Evolutionary conservation across 2,797 vertebrate species (phyloP).

Genomic region (Amblyraja radiata): DNA sequence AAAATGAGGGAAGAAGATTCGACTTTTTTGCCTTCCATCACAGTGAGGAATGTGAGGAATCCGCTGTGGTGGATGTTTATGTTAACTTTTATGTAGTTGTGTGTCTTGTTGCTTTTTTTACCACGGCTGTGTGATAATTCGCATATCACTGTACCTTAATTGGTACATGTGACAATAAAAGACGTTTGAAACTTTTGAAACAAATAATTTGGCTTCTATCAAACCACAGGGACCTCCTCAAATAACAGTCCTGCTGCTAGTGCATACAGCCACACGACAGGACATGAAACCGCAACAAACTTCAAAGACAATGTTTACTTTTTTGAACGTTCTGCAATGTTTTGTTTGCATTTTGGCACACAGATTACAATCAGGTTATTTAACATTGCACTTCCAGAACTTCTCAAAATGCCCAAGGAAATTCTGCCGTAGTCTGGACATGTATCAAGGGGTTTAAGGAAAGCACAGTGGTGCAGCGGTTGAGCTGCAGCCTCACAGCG

Average conservation of each 20-base stretch:
- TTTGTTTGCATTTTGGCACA: background rate
- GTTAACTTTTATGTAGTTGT: too few species aligned
- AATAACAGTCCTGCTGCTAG: background rate
- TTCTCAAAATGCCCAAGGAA: background rate
- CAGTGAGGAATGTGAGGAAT: too few species aligned
- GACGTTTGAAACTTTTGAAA: too few species aligned
- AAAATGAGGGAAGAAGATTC: too few species aligned
- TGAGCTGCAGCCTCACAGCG: too few species aligned
- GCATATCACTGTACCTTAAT: too few species aligned
- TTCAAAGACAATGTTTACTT: background rate
- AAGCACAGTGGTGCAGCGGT: too few species aligned
- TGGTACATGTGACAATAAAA: too few species aligned
- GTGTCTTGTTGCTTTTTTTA: too few species aligned
- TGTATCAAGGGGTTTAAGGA: background rate
- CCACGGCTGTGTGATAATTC: too few species aligned
- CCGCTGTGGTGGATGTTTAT: too few species aligned
- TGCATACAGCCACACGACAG: background rate
- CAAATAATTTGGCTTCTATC: constrained; percentile 1
- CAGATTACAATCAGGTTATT: constrained; percentile 8
- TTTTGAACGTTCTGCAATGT: background rate
- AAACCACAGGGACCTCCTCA: background rate
- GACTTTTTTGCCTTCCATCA: too few species aligned
- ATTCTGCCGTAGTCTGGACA: background rate
- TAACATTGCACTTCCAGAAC: background rate
- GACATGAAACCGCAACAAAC: background rate